Conservation (phyloP, 2,113 vertebrate genomes). For the Catharus bicknelli region DNA sequence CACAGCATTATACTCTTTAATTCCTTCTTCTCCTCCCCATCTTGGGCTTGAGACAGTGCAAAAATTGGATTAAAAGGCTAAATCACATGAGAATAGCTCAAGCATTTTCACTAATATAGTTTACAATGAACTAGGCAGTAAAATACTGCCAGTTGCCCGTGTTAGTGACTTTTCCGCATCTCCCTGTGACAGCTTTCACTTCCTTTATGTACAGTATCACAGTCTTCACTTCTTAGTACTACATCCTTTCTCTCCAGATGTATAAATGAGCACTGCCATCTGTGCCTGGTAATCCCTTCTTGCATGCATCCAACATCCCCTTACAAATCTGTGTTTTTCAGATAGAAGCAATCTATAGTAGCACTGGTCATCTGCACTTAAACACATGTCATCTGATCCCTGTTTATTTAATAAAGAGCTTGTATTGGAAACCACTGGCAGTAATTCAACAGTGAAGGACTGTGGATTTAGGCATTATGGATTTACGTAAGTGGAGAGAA, state of each 20-base stretch:
- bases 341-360: neutral
- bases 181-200: neutral
- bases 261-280: neutral
- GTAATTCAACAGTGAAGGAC: neutral
- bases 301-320: neutral
- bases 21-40: neutral
- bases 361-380: constrained; percentile 9
- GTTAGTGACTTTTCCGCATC: neutral
- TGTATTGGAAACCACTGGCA: neutral
- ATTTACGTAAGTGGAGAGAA: neutral
- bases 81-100: neutral
- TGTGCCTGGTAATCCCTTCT: constrained; percentile 24
- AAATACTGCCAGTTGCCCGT: neutral
- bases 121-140: neutral
- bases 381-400: neutral
- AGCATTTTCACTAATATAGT: neutral
- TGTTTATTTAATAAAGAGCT: constrained; percentile 41
- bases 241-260: neutral
- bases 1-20: neutral
- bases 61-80: neutral
- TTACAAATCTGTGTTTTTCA: constrained; percentile 6
- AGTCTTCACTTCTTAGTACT: neutral
- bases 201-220: neutral
- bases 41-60: neutral
- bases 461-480: constrained; percentile 25